phyloP scores from a whole-genome alignment of 2,113 vertebrate species.

The Laticauda colubrina region DNA sequence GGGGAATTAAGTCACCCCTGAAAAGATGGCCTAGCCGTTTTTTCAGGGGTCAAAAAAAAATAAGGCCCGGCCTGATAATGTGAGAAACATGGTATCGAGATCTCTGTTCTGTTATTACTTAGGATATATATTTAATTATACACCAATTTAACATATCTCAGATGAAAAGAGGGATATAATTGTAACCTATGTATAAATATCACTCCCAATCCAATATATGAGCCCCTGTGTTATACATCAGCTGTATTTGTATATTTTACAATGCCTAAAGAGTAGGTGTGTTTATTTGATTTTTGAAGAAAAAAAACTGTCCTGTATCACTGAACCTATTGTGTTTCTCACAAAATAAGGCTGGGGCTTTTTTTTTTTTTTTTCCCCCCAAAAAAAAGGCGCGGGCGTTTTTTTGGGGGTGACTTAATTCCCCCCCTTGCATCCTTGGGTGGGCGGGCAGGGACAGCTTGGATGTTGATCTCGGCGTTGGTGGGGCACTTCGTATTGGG shows the following conservation, averaged over 20 bases:
- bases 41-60: no score
- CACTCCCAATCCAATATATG: neutral
- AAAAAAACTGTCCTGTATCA: neutral
- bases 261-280: neutral
- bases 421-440: no score
- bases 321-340: neutral
- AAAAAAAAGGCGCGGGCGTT: fast-evolving
- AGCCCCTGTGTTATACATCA: neutral
- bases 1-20: no score
- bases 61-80: no score
- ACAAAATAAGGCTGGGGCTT: no score
- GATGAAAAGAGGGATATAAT: neutral
- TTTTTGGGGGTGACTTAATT: no score
- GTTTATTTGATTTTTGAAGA: neutral
- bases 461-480: no score
- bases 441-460: no score
- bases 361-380: no score
- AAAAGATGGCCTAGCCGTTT: no score
- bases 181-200: neutral
- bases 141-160: neutral
- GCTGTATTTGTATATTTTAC: neutral
- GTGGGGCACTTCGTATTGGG: no score
- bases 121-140: neutral
- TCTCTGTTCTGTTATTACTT: neutral
- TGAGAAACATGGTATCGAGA: neutral